Evolutionary conservation across 2,888 invertebrate species (phyloP), one percentile per base, ranked within the genome.

Genomic region (Cremastinae sp.): DNA sequence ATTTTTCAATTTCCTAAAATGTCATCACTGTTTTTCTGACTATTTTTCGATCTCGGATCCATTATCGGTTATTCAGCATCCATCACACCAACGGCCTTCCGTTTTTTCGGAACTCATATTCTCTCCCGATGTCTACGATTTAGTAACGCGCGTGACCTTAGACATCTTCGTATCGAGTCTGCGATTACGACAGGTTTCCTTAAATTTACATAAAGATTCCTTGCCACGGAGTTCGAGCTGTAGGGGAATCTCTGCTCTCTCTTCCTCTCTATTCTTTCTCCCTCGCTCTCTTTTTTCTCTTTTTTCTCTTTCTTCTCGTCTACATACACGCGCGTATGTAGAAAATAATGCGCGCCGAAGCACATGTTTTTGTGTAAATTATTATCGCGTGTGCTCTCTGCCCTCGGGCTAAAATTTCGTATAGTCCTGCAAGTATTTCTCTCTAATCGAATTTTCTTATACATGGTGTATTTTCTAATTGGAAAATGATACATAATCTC

Each of bases 161-260:
- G 28, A 22, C 12, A 49, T 28, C 41, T 20, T 47, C 59, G 35
- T 28, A 2, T 28, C 51, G 49, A 22, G 41, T 58, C 51, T 62
- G 35, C 16, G 55, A 62, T 72, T 68, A 76, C 72, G 62, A 64
- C 75, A 76, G 75, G 68, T 76, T 76, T 62, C 41, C 51, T 22
- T 28, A 20, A 76, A 76, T 69, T 68, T 72, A 69, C 72, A 72
- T 72, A 68, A 62, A 75, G 45, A 72, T 72, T 68, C 72, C 58
- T 39, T 39, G 56, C 16, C 55, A 45, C 45, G 66, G n/a, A 51
- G 41, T 49, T 66, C 71, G 49, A 37, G 28, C 53, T 8, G 58
- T n/a, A n/a, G 61, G 41, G 14, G 56, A 49, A 51, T 61, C 66
- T 41, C 45, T 43, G 35, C 41, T 41, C 41, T 49, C 53, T 51